Percentiles rank a stretch among this genome's conserved stretches.
Conservation (phyloP, 2,888 invertebrate species). For the Leucophora obtusa region DNA sequence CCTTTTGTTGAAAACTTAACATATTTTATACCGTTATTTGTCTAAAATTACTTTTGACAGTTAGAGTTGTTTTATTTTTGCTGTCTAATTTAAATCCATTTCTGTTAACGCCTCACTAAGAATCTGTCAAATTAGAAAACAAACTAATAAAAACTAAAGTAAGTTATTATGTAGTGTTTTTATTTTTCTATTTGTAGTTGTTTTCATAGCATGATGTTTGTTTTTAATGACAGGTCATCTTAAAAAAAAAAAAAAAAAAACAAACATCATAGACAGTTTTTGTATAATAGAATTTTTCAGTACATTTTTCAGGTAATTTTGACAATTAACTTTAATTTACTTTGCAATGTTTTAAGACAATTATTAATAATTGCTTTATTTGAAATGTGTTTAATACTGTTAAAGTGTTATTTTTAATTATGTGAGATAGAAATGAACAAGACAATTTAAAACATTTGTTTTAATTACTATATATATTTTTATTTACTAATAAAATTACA, state of each 20-base stretch:
- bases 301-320: neutral
- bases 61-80: slow-evolving; percentile 38
- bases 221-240: slow-evolving; percentile 55
- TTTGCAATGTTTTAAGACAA: neutral
- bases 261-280: slow-evolving; percentile 2
- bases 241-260: too few species aligned
- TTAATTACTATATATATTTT: too few species aligned
- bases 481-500: too few species aligned
- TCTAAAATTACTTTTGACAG: slow-evolving; percentile 37
- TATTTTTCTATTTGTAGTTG: neutral
- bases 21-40: slow-evolving; percentile 37
- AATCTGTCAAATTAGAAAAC: slow-evolving; percentile 27
- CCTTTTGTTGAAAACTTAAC: neutral
- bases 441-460: neutral
- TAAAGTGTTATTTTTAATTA: neutral
- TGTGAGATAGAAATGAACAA: neutral
- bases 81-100: slow-evolving; percentile 54
- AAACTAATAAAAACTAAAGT: slow-evolving; percentile 36
- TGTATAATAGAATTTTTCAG: slow-evolving; percentile 23
- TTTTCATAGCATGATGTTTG: slow-evolving; percentile 47
- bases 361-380: neutral
- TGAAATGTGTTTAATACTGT: neutral
- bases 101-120: slow-evolving; percentile 37
- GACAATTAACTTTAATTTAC: neutral
- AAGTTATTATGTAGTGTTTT: slow-evolving; percentile 44